Evolutionary conservation across 2,888 invertebrate genomes (phyloP), one percentile per base, ranked within the genome.

Genomic region (Heliothis peltigera): DNA sequence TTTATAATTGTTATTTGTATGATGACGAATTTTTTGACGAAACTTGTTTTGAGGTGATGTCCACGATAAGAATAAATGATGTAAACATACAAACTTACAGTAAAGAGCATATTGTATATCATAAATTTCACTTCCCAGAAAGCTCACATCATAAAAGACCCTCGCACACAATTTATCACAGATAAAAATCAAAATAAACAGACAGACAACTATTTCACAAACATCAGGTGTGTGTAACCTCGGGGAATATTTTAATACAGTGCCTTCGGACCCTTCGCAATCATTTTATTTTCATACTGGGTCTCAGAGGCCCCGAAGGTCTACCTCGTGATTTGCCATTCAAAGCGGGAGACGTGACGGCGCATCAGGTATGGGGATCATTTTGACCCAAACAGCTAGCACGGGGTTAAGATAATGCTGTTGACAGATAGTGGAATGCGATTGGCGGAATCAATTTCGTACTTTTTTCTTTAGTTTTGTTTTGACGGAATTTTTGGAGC

Each of bases 241-340:
- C 82, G 77, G 93, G 93, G 94, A 89, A 92, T 92, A 92, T 92
- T 93, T 91, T 93, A 94, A 94, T 93, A 92, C 91, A 87, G 86
- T 86, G 82, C 86, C 84, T 73, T 76, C 81, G 87, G 88, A 90
- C 92, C 92, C 91, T 91, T 82, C 86, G 91, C 94, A 93, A 94
- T 94, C 93, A 94, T 94, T 92, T 94, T 93, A 93, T 94, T 93
- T 94, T 94, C 93, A 94, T 94, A 91, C 91, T 77, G 82, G 87
- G 90, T 91, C 93, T 87, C 93, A 6, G 75, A 90, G 91, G 90
- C 93, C 93, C 94, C 81, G 82, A 92, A 91, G 94, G 94, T 92
- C 90, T 89, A 91, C 92, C 92, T 89, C 91, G 87, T 94, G 94
- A 94, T 94, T 94, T 94, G 92, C 89, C 92, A 94, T 94, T 94